Evolutionary conservation across 2,888 invertebrate genomes (phyloP).

Genomic region (Tuberolachnus salignus): DNA sequence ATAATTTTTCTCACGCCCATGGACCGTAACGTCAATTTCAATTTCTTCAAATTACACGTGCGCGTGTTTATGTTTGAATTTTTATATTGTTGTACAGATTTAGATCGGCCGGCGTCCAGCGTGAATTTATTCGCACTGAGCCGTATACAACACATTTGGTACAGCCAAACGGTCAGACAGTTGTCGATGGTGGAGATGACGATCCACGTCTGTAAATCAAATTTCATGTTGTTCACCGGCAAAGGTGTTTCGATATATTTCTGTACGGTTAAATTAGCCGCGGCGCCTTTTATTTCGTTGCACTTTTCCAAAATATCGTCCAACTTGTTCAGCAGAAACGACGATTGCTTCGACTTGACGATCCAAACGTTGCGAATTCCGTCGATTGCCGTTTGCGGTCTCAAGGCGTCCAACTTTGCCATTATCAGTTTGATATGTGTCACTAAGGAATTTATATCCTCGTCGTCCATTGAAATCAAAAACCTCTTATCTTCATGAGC

Average conservation of each 20-base stretch:
- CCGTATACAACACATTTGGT: conserved; percentile 6
- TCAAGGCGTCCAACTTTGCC: neutral
- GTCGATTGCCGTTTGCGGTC: conserved; percentile 27
- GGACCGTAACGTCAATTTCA: too few relatives aligned
- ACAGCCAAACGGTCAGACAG: conserved; percentile 10
- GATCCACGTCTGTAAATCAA: conserved; percentile 9
- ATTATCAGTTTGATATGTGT: neutral
- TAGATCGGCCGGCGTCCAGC: too few relatives aligned
- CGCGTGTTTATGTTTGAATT: too few relatives aligned
- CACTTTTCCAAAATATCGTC: neutral
- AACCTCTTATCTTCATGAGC: neutral
- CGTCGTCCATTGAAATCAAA: neutral
- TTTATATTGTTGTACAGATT: too few relatives aligned
- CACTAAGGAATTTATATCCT: too few relatives aligned
- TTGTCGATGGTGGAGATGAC: conserved; percentile 2
- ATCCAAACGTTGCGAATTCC: conserved; percentile 25
- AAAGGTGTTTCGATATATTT: conserved; percentile 36
- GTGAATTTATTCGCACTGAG: neutral
- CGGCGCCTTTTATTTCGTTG: too few relatives aligned
- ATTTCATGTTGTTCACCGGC: neutral
- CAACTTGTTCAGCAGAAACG: neutral
- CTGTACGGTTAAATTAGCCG: neutral
- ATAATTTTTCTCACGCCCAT: too few relatives aligned
- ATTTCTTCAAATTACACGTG: too few relatives aligned
- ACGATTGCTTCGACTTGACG: neutral